phyloP scores from a whole-genome alignment of 2,113 vertebrate species.

The Actenoides lindsayi region DNA sequence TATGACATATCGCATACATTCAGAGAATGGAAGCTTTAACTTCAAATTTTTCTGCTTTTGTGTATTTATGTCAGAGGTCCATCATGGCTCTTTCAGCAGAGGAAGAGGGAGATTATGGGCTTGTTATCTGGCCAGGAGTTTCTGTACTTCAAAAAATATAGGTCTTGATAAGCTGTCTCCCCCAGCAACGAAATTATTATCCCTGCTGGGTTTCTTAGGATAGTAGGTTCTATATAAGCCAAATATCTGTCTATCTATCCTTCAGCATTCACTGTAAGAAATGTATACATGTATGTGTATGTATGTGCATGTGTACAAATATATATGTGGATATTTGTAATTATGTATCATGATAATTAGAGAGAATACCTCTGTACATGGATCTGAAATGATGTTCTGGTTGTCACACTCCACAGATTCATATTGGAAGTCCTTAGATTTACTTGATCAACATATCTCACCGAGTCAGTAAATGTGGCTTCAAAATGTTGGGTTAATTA shows the following conservation, averaged over 20 bases:
- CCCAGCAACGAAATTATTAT: neutral
- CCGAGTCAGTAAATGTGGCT: neutral
- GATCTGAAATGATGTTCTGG: neutral
- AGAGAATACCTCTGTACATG: neutral
- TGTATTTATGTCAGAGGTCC: neutral
- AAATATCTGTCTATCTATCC: neutral
- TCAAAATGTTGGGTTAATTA: neutral
- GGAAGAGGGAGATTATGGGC: neutral
- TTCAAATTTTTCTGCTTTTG: neutral
- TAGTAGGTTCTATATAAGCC: neutral
- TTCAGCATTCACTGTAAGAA: neutral
- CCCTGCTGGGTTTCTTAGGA: constrained; percentile 3
- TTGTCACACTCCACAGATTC: neutral
- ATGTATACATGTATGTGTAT: neutral
- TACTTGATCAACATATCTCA: neutral
- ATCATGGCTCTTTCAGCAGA: neutral
- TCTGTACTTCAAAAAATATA: neutral
- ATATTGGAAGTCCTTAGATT: neutral
- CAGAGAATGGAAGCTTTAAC: neutral
- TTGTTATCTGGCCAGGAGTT: neutral
- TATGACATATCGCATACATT: neutral
- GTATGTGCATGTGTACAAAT: neutral
- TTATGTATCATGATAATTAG: neutral
- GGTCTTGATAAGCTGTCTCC: neutral
- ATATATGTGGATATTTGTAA: neutral